These are phyloP conservation scores for Eupithecia centaureata DNA, from an alignment of 2,888 invertebrate genomes.

Conservation along the genomic window DNA sequence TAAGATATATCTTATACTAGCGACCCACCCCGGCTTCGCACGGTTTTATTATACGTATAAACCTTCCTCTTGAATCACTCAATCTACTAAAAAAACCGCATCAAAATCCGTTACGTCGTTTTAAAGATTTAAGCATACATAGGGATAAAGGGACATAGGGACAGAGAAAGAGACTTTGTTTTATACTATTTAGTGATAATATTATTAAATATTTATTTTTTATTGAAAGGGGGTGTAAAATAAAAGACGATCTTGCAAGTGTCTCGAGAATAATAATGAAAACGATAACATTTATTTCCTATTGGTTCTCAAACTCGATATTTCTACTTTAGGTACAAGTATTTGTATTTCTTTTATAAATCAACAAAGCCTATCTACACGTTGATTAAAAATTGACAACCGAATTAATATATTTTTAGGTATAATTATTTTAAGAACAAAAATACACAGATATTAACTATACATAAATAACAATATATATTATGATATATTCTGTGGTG, in stretches of 20 bases:
- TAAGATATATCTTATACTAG: too few relatives aligned
- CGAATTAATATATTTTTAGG: conserved; percentile 12
- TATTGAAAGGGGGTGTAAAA: conserved; percentile 45
- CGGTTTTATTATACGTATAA: too few relatives aligned
- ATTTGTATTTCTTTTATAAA: conserved; percentile 76
- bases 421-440: background rate
- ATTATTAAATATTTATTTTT: background rate
- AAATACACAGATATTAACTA: background rate
- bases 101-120: too few relatives aligned
- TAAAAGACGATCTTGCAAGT: conserved; percentile 80
- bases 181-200: too few relatives aligned
- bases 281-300: conserved; percentile 82
- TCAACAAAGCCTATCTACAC: conserved; percentile 73
- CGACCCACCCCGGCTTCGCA: too few relatives aligned
- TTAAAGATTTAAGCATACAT: too few relatives aligned
- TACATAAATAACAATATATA: too few relatives aligned
- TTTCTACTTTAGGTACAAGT: conserved; percentile 80
- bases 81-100: too few relatives aligned
- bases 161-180: too few relatives aligned
- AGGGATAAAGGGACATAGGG: too few relatives aligned
- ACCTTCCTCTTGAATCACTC: too few relatives aligned
- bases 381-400: conserved; percentile 54
- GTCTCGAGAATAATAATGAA: conserved; percentile 83
- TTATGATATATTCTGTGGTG: background rate
- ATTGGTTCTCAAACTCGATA: conserved; percentile 79